A percentile compares a stretch with the other conserved stretches of the same genome.
These are phyloP conservation scores for Plusia festucae DNA, from an alignment of 2,888 invertebrate genomes.

Conservation along the genomic window DNA sequence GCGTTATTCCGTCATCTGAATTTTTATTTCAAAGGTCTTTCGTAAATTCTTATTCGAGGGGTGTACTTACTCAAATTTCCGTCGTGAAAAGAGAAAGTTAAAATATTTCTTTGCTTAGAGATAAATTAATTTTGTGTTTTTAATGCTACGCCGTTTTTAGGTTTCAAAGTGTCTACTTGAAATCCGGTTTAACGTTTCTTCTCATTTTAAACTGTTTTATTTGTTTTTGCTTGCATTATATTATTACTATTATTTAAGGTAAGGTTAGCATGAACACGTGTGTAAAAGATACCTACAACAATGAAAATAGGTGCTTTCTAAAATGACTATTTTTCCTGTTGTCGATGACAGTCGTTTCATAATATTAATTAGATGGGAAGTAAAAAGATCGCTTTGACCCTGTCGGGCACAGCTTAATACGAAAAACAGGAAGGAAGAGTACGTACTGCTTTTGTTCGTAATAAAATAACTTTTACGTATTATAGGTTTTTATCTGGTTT, in stretches of 20 bases:
- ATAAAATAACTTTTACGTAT: not conserved
- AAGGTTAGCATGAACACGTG: not conserved
- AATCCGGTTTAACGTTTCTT: slow-evolving; percentile 41
- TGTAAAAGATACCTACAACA: not conserved
- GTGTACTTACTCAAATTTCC: slow-evolving; percentile 59
- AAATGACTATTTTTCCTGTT: not conserved
- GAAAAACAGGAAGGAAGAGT: not conserved
- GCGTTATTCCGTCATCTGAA: slow-evolving; percentile 60
- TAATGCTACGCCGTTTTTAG: slow-evolving; percentile 48
- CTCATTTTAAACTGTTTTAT: slow-evolving; percentile 27
- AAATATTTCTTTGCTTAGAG: slow-evolving; percentile 68
- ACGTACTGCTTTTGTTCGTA: not conserved
- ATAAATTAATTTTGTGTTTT: slow-evolving; percentile 73
- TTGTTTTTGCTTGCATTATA: not conserved
- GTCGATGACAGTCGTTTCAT: not conserved
- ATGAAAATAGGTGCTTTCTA: not conserved
- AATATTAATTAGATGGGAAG: slow-evolving; percentile 4
- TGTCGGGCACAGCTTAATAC: not conserved
- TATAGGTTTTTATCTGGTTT: not conserved
- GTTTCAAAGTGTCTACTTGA: slow-evolving; percentile 37
- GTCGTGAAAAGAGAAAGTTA: slow-evolving; percentile 64
- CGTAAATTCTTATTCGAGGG: slow-evolving; percentile 63
- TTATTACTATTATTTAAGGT: not conserved
- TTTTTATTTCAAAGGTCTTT: slow-evolving; percentile 60
- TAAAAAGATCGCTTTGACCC: not conserved